A percentile compares a stretch with the other conserved stretches of the same genome.
Conservation (phyloP, 2,888 invertebrate species). For the Buathra laborator region DNA sequence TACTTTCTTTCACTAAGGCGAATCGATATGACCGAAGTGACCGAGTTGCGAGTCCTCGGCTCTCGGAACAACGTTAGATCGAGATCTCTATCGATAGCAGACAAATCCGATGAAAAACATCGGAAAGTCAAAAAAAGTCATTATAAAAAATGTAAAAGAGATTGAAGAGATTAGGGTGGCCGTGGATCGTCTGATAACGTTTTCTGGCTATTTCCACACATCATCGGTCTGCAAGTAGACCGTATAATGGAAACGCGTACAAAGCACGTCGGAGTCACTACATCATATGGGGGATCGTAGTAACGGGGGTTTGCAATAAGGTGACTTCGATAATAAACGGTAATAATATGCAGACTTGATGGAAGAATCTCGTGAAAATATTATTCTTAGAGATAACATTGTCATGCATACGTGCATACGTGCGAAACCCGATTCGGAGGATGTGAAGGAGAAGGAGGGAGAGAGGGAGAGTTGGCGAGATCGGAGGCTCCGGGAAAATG, state of each 20-base stretch:
- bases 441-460: conserved; percentile 29
- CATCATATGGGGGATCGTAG: conserved; percentile 37
- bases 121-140: not conserved
- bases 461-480: conserved; percentile 70
- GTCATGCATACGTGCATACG: conserved; percentile 66
- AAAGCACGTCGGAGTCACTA: conserved; percentile 27
- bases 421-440: conserved; percentile 65
- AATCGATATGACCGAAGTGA: not conserved
- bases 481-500: conserved; percentile 70
- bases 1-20: not conserved
- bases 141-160: not conserved
- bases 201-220: not conserved
- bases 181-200: conserved; percentile 7
- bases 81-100: not conserved
- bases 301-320: conserved; percentile 48
- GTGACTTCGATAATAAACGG: conserved; percentile 63
- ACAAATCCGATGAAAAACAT: not conserved
- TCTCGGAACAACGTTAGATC: not conserved
- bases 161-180: not conserved
- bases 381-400: conserved; percentile 69
- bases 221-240: not conserved
- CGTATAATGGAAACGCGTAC: not conserved
- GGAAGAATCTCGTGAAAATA: conserved; percentile 67
- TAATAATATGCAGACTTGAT: conserved; percentile 68
- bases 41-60: not conserved